Evolutionary conservation across 2,113 vertebrate genomes (phyloP).

Genomic region (Pangasianodon gigas): DNA sequence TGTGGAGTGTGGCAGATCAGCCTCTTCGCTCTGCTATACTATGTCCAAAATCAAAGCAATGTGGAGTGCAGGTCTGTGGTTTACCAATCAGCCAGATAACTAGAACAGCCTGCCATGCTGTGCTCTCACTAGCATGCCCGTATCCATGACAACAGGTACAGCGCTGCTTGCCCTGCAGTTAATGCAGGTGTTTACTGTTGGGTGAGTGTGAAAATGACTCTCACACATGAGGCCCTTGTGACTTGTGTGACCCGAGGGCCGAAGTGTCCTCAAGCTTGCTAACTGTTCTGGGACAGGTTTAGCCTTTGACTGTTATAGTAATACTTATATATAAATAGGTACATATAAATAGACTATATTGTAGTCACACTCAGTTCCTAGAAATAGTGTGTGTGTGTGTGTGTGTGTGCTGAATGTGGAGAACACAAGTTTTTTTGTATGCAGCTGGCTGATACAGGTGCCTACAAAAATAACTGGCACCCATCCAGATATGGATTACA

Average conservation of each 20-base stretch:
- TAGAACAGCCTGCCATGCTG: slow-evolving; percentile 17
- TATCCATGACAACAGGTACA: slow-evolving; percentile 39
- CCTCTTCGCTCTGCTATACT: not conserved
- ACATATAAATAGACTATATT: too few relatives aligned
- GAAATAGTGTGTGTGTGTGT: slow-evolving; percentile 4
- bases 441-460: slow-evolving; percentile 41
- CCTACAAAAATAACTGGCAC: slow-evolving; percentile 45
- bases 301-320: not conserved
- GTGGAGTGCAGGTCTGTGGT: slow-evolving; percentile 1
- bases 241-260: not conserved
- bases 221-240: not conserved
- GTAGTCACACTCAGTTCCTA: not conserved
- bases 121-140: not conserved
- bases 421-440: slow-evolving; percentile 10
- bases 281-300: not conserved
- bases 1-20: not conserved
- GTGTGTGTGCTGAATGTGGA: not conserved
- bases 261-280: not conserved
- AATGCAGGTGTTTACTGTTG: slow-evolving; percentile 38
- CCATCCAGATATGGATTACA: slow-evolving; percentile 49
- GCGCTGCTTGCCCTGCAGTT: slow-evolving; percentile 5
- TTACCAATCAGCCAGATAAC: slow-evolving; percentile 38
- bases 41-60: not conserved
- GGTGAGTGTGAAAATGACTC: slow-evolving; percentile 11
- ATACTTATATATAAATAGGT: not conserved